A percentile compares a stretch with the other conserved stretches of the same genome.
Evolutionary conservation across 37 sponge, comb jelly and placozoan genomes (phyloP).

Genomic region (Mnemiopsis leidyi): DNA sequence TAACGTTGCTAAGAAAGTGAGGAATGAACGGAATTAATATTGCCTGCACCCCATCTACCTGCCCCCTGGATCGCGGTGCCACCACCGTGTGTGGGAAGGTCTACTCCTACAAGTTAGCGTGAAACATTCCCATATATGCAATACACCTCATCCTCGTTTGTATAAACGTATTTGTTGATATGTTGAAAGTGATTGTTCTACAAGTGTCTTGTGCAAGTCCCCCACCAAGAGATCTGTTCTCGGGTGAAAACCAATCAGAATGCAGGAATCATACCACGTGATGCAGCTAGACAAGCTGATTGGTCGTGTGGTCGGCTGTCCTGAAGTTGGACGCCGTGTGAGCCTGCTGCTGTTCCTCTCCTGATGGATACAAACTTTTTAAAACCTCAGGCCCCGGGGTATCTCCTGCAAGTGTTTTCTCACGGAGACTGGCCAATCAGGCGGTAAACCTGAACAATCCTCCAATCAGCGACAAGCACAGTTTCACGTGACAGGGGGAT

Average conservation of each 20-base stretch:
- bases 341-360: not conserved
- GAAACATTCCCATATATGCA: too few species aligned
- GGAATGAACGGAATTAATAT: not conserved
- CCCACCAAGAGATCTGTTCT: not conserved
- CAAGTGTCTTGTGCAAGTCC: not conserved
- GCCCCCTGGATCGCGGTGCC: not conserved
- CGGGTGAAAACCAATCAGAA: not conserved
- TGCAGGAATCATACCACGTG: not conserved
- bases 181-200: not conserved
- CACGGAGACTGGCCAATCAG: not conserved
- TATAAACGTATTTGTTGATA: not conserved
- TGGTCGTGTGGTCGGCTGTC: not conserved
- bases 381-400: not conserved
- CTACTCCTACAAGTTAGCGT: not conserved
- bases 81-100: not conserved
- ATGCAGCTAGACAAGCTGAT: not conserved
- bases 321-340: too few species aligned
- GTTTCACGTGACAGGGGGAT: not conserved
- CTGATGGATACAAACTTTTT: not conserved
- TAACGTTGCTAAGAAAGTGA: not conserved
- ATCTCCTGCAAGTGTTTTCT: not conserved
- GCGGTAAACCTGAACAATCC: not conserved
- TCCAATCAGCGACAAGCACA: not conserved
- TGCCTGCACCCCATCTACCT: not conserved
- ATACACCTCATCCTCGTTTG: not conserved